phyloP scores from a whole-genome alignment of 1,140 invertebrate genomes.

The Drosophila persimilis region DNA sequence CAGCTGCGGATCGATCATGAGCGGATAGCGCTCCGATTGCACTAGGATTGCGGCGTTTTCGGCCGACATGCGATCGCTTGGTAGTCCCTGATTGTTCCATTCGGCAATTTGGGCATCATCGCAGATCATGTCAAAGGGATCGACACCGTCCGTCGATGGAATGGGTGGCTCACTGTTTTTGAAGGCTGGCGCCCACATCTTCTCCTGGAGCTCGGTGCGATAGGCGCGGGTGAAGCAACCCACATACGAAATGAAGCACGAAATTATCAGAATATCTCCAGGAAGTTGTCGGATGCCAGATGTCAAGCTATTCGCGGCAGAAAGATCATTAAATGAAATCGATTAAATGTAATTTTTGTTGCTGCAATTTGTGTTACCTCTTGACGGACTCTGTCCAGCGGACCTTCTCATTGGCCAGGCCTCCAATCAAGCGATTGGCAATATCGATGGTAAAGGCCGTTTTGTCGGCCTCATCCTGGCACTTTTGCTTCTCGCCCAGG shows the following conservation, averaged over 20 bases:
- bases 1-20: slow-evolving; percentile 96
- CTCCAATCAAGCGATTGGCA: slow-evolving; percentile 95
- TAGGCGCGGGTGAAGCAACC: slow-evolving; percentile 96
- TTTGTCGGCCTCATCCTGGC: slow-evolving; percentile 93
- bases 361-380: slow-evolving; percentile 30
- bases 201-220: slow-evolving; percentile 90
- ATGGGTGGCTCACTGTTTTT: slow-evolving; percentile 86
- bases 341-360: neutral
- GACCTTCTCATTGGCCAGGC: slow-evolving; percentile 95
- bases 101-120: slow-evolving; percentile 95
- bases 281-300: slow-evolving; percentile 88
- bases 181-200: slow-evolving; percentile 71
- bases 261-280: slow-evolving; percentile 94
- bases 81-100: slow-evolving; percentile 97
- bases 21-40: slow-evolving; percentile 95
- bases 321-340: slow-evolving; percentile 58
- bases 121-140: slow-evolving; percentile 92
- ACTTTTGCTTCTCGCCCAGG: slow-evolving; percentile 92
- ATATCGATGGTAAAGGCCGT: slow-evolving; percentile 93
- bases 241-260: slow-evolving; percentile 98
- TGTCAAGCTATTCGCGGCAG: slow-evolving; percentile 75
- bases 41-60: slow-evolving; percentile 97
- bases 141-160: slow-evolving; percentile 90
- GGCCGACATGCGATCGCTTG: slow-evolving; percentile 95
- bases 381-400: slow-evolving; percentile 85